Evolutionary conservation across 1,140 invertebrate species (phyloP).

Genomic region (Megalopta genalis): DNA sequence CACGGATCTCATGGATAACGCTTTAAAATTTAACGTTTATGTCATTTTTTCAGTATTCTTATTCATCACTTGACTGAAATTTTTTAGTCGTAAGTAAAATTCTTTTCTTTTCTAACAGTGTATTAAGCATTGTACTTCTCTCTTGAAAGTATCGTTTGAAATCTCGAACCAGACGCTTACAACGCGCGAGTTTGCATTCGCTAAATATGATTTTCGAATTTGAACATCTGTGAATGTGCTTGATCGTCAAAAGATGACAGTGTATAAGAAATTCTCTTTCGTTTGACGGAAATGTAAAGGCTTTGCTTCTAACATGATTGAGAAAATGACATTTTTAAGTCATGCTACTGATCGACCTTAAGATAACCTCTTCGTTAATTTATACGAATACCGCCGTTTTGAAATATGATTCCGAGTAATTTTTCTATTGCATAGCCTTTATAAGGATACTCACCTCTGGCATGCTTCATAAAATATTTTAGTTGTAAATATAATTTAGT

Average conservation of each 20-base stretch:
- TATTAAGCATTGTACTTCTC: neutral
- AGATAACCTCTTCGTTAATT: conserved; percentile 43
- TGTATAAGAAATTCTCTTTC: neutral
- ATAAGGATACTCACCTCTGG: neutral
- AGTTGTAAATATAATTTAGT: conserved; percentile 6
- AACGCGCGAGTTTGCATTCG: conserved; percentile 38
- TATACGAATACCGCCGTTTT: conserved; percentile 23
- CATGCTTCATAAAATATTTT: conserved; percentile 3
- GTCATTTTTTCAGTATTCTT: conserved; percentile 45
- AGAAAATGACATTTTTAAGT: conserved; percentile 22
- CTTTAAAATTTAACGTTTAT: conserved; percentile 48
- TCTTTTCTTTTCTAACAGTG: neutral
- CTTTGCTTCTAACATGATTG: neutral
- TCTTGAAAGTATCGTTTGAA: conserved; percentile 22
- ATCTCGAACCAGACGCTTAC: conserved; percentile 57
- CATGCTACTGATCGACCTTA: conserved; percentile 23
- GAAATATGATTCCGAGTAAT: conserved; percentile 21
- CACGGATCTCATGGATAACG: conserved; percentile 44
- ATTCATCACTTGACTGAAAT: conserved; percentile 35
- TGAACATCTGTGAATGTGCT: conserved; percentile 38
- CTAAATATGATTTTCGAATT: conserved; percentile 55
- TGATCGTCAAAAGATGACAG: conserved; percentile 10
- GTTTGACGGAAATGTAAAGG: neutral
- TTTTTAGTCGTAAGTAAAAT: conserved; percentile 28
- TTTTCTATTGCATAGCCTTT: conserved; percentile 1